Evolutionary conservation across 1,140 invertebrate species (phyloP).

Genomic region (Drosophila setifemur): DNA sequence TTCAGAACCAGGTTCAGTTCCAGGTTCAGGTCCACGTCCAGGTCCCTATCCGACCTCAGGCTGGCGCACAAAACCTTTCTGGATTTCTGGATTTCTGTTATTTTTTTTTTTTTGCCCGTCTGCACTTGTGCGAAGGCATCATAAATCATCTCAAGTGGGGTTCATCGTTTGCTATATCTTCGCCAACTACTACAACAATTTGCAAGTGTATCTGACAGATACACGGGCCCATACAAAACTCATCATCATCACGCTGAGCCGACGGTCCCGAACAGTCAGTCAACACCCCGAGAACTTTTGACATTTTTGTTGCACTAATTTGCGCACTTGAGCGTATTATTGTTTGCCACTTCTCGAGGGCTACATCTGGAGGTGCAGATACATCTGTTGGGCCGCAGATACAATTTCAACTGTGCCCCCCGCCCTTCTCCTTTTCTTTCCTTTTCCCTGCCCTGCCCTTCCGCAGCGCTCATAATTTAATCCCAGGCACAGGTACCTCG

Average conservation of each 20-base stretch:
- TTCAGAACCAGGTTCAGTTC: neutral
- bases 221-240: conserved; percentile 33
- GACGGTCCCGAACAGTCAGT: conserved; percentile 42
- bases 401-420: conserved; percentile 4
- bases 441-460: neutral
- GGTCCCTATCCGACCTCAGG: neutral
- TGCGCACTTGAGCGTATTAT: conserved; percentile 48
- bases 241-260: conserved; percentile 27
- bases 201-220: conserved; percentile 62
- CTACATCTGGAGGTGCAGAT: conserved; percentile 7
- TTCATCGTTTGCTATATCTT: conserved; percentile 51
- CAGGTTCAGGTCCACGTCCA: too few species aligned
- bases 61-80: conserved; percentile 55
- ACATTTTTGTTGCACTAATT: conserved; percentile 71
- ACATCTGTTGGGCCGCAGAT: neutral
- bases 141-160: conserved; percentile 78
- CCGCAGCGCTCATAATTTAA: conserved; percentile 3
- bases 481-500: conserved; percentile 14
- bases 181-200: conserved; percentile 65
- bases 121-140: conserved; percentile 65
- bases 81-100: conserved; percentile 12
- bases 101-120: conserved; percentile 63
- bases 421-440: too few species aligned
- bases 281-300: conserved; percentile 40
- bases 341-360: conserved; percentile 10